Conservation (phyloP, 2,113 vertebrate species). For the Parus major region DNA sequence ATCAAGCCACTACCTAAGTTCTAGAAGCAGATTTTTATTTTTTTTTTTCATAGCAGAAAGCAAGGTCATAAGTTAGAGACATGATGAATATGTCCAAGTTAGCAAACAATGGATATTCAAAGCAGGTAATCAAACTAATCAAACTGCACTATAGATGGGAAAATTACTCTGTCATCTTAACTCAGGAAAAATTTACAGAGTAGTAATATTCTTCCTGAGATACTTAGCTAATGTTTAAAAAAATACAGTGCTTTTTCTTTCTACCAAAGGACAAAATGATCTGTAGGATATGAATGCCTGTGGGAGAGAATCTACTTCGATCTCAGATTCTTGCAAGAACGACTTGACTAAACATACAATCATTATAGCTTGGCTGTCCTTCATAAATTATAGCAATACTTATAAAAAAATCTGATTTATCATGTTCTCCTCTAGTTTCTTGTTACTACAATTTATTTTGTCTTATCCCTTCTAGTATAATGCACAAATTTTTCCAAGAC, state of each 20-base stretch:
- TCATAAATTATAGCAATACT: not conserved
- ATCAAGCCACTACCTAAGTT: not conserved
- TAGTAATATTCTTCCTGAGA: not conserved
- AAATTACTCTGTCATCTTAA: constrained; percentile 5
- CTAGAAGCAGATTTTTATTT: not conserved
- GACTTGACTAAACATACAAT: not conserved
- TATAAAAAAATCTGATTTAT: not conserved
- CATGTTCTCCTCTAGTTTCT: not conserved
- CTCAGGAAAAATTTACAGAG: not conserved
- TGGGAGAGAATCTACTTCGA: not conserved
- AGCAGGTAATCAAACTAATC: not conserved
- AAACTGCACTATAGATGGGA: not conserved
- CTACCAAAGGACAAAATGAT: not conserved
- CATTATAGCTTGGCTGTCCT: not conserved
- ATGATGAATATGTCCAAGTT: not conserved
- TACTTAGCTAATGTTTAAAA: not conserved
- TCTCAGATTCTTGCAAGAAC: not conserved
- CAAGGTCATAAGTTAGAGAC: not conserved
- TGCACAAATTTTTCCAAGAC: not conserved
- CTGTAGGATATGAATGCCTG: not conserved
- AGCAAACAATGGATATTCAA: not conserved
- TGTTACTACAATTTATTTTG: not conserved
- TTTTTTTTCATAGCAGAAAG: not conserved
- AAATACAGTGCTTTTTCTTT: not conserved
- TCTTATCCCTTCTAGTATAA: not conserved